Percentiles rank a stretch among this genome's conserved stretches.
Evolutionary conservation across 2,888 invertebrate genomes (phyloP).

Genomic region (Scrobipalpa costella): DNA sequence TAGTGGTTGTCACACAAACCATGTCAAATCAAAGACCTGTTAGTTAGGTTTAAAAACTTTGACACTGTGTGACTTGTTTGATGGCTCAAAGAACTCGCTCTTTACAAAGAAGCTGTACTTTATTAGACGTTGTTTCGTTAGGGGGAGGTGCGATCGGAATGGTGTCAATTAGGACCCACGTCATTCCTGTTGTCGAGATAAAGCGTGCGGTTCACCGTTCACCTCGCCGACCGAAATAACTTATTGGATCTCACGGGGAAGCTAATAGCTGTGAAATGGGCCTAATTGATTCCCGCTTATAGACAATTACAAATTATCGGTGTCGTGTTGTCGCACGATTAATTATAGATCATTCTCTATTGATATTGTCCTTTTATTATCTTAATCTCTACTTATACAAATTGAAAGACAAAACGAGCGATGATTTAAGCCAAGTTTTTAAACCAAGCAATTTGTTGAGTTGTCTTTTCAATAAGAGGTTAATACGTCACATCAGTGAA

Average conservation of each 20-base stretch:
- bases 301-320: conserved; percentile 17
- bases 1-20: no score
- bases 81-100: no score
- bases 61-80: no score
- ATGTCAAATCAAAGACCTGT: no score
- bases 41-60: no score
- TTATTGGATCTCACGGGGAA: conserved; percentile 27
- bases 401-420: conserved; percentile 8
- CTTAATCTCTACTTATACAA: not conserved
- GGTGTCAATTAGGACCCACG: conserved; percentile 14
- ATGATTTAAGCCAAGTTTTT: conserved; percentile 22
- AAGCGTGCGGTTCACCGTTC: conserved; percentile 19
- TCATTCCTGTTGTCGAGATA: conserved; percentile 11
- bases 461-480: conserved; percentile 33
- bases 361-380: conserved; percentile 15
- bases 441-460: conserved; percentile 16
- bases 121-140: conserved; percentile 1
- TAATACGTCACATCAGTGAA: conserved; percentile 46
- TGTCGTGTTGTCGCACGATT: conserved; percentile 17
- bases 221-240: conserved; percentile 26
- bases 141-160: not conserved
- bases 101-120: not conserved
- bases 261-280: conserved; percentile 31
- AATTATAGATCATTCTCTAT: conserved; percentile 1
- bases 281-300: conserved; percentile 27